phyloP scores from a whole-genome alignment of 2,888 invertebrate species.

The Tridacna crocea region DNA sequence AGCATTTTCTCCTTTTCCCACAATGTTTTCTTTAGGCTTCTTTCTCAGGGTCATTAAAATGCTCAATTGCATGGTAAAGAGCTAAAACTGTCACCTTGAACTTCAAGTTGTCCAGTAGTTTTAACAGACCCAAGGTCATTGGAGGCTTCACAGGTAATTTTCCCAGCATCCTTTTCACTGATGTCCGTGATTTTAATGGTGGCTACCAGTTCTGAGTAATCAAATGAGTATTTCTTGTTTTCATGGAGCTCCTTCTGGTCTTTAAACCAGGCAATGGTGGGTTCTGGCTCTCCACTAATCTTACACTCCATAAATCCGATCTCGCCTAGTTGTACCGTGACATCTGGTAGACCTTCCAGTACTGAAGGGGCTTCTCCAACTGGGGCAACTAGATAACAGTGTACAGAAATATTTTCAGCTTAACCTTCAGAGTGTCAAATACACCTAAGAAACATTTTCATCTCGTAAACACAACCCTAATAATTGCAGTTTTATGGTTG shows the following conservation, averaged over 20 bases:
- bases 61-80: no score
- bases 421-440: no score
- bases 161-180: constrained; percentile 79
- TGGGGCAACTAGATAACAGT: constrained; percentile 2
- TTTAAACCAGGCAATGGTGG: constrained; percentile 81
- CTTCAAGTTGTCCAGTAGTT: constrained; percentile 78
- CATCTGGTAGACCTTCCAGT: constrained; percentile 79
- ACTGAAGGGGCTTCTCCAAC: constrained; percentile 79
- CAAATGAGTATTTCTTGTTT: constrained; percentile 77
- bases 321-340: constrained; percentile 77
- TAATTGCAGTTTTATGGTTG: no score
- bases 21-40: no score
- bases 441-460: no score
- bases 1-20: no score
- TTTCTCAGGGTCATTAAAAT: no score
- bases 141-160: constrained; percentile 81
- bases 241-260: constrained; percentile 76
- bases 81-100: constrained; percentile 70
- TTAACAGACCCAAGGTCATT: constrained; percentile 83
- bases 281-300: constrained; percentile 80
- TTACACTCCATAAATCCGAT: constrained; percentile 79
- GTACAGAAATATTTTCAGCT: neutral
- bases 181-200: constrained; percentile 88
- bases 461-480: no score
- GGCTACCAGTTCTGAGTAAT: constrained; percentile 74